Conservation (phyloP, 2,113 vertebrate species). For the Campylomormyrus numenius region DNA sequence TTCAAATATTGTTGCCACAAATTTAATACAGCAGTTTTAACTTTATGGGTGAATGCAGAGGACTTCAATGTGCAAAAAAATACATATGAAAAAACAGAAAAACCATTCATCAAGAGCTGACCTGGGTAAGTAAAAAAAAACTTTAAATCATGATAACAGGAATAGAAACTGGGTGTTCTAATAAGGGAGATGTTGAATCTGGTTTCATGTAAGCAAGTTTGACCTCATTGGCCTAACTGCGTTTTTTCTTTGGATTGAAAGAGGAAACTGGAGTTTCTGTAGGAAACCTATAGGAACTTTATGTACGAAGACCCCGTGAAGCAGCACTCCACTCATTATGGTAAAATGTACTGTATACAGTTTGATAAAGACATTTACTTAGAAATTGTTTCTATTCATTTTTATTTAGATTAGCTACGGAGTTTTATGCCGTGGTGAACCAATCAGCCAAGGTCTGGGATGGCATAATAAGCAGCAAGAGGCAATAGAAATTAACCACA, state of each 20-base stretch:
- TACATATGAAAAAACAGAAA: not conserved
- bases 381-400: not conserved
- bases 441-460: too few species aligned
- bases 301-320: not conserved
- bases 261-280: not conserved
- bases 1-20: not conserved
- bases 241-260: not conserved
- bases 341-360: not conserved
- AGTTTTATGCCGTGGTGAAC: too few species aligned
- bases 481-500: too few species aligned
- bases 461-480: too few species aligned
- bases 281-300: not conserved
- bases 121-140: not conserved
- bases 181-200: not conserved
- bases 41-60: not conserved
- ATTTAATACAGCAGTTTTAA: not conserved
- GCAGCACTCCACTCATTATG: not conserved
- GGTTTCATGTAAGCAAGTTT: not conserved
- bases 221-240: not conserved
- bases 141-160: not conserved
- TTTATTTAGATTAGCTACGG: not conserved
- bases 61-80: not conserved
- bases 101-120: not conserved
- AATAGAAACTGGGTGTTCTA: constrained; percentile 2
- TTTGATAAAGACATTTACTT: not conserved